Base-by-base conservation (phyloP, 2,797 vertebrate genomes). In the Peromyscus melanophrys region DNA sequence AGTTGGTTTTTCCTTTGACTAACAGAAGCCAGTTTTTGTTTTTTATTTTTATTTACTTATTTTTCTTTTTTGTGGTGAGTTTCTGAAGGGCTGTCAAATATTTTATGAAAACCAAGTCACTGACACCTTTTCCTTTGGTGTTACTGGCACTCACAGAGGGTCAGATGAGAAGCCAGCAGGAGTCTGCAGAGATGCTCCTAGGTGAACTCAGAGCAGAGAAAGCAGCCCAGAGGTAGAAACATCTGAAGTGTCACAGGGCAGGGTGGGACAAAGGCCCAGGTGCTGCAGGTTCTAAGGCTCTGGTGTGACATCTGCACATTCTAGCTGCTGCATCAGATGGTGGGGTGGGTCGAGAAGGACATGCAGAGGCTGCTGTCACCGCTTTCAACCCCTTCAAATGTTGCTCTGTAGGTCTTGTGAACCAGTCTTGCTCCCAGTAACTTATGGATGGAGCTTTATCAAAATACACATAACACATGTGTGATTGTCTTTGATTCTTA, bases 21-120 rank as follows among this genome's bases (percentile, higher is more conserved):
- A 29, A 43, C 80, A 88, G 96, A 40, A 92, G 52, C 89, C 40
- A 34, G 63, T 86, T 84, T 80, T 55, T 34, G 25, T 27, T 27
- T 75, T 40, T 25, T 43, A 1, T 27, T 61, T 1, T 76, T 61
- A 4, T 76, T 75, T 40, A 75, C 14, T 67, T 67, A 13, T 75
- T 73, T 80, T 80, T 80, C 90, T 76, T 82, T 97, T 96, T 92
- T 75, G 90, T 91, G 78, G 25, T 71, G 52, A 69, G 43, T 97
- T 97, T 96, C 89, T 76, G 21, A 67, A 96, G 69, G 29, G 13
- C n/a, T 92, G 65, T 92, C 82, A 65, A 3, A 87, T 92, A n/a
- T 49, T 84, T 95, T 89, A 43, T 92, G 86, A 94, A 94, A 96
- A 88, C 49, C 31, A 80, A 91, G 86, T 49, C 49, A 73, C 37